These are phyloP conservation scores for Drosophila elegans DNA, from an alignment of 1,140 invertebrate genomes.

Conservation along the genomic window DNA sequence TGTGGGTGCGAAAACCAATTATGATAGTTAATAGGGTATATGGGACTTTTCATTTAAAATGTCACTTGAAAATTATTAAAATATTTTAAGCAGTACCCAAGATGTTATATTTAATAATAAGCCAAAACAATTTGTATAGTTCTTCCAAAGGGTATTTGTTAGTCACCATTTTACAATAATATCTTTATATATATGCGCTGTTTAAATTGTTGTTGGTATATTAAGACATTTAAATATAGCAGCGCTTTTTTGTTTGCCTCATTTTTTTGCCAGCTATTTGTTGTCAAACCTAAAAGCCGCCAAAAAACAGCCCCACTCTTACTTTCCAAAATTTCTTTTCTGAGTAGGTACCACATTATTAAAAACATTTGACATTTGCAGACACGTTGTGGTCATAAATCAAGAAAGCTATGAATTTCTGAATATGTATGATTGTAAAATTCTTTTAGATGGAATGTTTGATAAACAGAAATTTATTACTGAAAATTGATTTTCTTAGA, in stretches of 20 bases:
- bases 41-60: background rate
- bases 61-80: background rate
- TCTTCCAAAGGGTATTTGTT: conserved; percentile 18
- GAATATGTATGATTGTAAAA: background rate
- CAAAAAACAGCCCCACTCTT: conserved; percentile 40
- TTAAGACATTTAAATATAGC: conserved; percentile 58
- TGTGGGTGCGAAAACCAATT: background rate
- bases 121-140: background rate
- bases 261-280: conserved; percentile 38
- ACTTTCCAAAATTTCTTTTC: conserved; percentile 54
- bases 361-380: conserved; percentile 24
- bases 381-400: conserved; percentile 71
- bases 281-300: conserved; percentile 53
- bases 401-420: conserved; percentile 48
- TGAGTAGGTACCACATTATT: conserved; percentile 1
- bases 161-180: background rate
- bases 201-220: conserved; percentile 36
- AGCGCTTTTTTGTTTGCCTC: conserved; percentile 35
- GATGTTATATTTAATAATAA: background rate
- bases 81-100: background rate
- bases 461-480: background rate
- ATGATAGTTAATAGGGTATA: background rate
- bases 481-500: background rate
- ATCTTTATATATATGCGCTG: conserved; percentile 15
- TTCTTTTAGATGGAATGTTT: background rate